Evolutionary conservation across 2,888 invertebrate genomes (phyloP).

Genomic region (Mamestra brassicae): DNA sequence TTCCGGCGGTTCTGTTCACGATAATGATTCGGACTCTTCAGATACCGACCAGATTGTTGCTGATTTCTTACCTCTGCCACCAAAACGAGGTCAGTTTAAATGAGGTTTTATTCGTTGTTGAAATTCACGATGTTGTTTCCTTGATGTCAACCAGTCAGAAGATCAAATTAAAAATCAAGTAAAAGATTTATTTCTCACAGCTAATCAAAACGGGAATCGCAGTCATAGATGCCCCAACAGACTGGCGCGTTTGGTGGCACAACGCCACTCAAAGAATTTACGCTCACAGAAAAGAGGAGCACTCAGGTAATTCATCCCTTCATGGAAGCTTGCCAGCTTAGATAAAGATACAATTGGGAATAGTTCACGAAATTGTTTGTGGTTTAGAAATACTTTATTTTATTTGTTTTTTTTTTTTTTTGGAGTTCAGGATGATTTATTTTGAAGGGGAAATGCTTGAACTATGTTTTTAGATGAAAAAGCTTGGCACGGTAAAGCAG

Average conservation of each 20-base stretch:
- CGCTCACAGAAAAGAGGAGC: slow-evolving; percentile 92
- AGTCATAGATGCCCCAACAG: slow-evolving; percentile 92
- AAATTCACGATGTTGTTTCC: neutral
- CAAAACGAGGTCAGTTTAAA: slow-evolving; percentile 78
- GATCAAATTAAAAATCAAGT: neutral
- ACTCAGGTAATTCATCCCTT: slow-evolving; percentile 71
- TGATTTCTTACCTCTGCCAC: slow-evolving; percentile 82
- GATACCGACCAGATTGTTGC: slow-evolving; percentile 82
- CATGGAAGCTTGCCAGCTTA: neutral
- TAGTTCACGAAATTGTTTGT: neutral
- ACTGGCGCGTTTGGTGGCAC: slow-evolving; percentile 94
- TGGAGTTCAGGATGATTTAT: slow-evolving; percentile 32
- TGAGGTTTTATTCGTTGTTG: neutral
- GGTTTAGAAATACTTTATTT: slow-evolving; percentile 22
- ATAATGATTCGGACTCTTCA: slow-evolving; percentile 80
- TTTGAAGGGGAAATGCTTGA: slow-evolving; percentile 40
- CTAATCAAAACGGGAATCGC: slow-evolving; percentile 80
- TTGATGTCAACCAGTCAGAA: neutral
- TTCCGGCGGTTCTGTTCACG: slow-evolving; percentile 73
- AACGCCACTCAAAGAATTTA: slow-evolving; percentile 92
- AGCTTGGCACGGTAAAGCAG: slow-evolving; percentile 28
- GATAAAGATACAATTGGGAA: slow-evolving; percentile 13
- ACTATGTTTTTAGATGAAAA: slow-evolving; percentile 48
- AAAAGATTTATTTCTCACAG: slow-evolving; percentile 58
- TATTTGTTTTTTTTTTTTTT: slow-evolving; percentile 43